Evolutionary conservation across 2,797 vertebrate genomes (phyloP), one percentile per base, ranked within the genome.

Genomic region (Remorina albescens): DNA sequence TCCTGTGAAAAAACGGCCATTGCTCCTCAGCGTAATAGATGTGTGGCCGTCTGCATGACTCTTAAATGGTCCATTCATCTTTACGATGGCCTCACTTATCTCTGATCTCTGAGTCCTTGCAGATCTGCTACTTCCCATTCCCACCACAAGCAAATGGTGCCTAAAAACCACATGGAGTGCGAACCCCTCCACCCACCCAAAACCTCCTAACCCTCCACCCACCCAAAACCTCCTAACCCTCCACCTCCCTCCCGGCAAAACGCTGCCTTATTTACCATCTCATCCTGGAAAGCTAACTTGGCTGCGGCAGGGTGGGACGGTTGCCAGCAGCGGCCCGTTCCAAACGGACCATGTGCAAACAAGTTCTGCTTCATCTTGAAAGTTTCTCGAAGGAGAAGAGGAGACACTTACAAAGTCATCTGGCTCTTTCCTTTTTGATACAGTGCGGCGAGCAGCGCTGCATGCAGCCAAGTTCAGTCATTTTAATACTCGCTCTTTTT

Each of bases 121-220:
- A 85, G 88, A 90, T 84, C 90, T 70, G 78, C 84, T 84, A 86
- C 89, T 93, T 91, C 89, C 89, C 85, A 88, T 90, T 91, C 78
- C 81, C 77, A 79, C 93, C 91, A 54, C 92, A 92, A 87, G 83
- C 83, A 90, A 88, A 91, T 88, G 79, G 74, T 76, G 88, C 83
- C 79, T 78, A 65, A 28, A 71, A 86, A 92, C 92, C 93, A 90
- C 93, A 92, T 84, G 75, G 80, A 42, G 41, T 16, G 18, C 18
- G 30, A 92, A 80, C 85, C 67, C 61, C 69, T 54, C 61, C n/a
- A n/a, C 67, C 65, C 71, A 51, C 71, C 66, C n/a, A n/a, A n/a
- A n/a, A n/a, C 59, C 68, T 39, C 32, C 19, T 66, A n/a, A 6
- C 30, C 30, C 30, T 30, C 3, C 62, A 72, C 67, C 65, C 71